Evolutionary conservation across 2,888 invertebrate genomes (phyloP), one percentile per base, ranked within the genome.

Genomic region (Phasia obesa): DNA sequence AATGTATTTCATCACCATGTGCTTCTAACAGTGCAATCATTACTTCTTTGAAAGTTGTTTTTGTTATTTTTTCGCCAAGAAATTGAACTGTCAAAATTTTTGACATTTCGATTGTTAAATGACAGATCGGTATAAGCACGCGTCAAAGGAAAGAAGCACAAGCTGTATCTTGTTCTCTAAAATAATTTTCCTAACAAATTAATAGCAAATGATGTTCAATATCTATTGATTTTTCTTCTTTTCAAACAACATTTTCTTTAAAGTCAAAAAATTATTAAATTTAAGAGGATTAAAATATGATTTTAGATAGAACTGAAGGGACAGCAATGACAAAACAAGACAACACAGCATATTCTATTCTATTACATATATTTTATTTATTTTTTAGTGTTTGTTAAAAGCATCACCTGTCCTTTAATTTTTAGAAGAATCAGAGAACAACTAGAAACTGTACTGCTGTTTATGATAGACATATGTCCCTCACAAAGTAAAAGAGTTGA

Each of bases 71-170:
- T 76, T 75, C 31, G 83, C 67, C 79, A 83, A 83, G 83, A 83
- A 89, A 89, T 89, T 87, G 88, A 89, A 88, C 88, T 89, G 91
- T 91, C 90, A 91, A 86, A 91, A 91, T 83, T 90, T 90, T 89
- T 91, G 90, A 91, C 90, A 90, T 88, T 88, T 89, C 88, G 89
- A 91, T 91, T 90, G 88, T 87, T 86, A 71, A 67, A 76, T 79
- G 83, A 83, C 83, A 76, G 83, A 83, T 83, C 79, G 83, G 71
- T 83, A 69, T 79, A 79, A 79, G 79, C 83, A 83, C 83, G 83
- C 83, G 83, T 62, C 75, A 19, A 62, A 47, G n/a, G 13, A 69
- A 70, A 55, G 2, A 42, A 67, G 42, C 25, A 60, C 65, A 83
- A 75, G 75, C 59, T 75, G 74, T 38, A 11, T 44, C 31, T 55